Base-by-base conservation (phyloP, 2,113 vertebrate species). In the Lasiurus borealis region DNA sequence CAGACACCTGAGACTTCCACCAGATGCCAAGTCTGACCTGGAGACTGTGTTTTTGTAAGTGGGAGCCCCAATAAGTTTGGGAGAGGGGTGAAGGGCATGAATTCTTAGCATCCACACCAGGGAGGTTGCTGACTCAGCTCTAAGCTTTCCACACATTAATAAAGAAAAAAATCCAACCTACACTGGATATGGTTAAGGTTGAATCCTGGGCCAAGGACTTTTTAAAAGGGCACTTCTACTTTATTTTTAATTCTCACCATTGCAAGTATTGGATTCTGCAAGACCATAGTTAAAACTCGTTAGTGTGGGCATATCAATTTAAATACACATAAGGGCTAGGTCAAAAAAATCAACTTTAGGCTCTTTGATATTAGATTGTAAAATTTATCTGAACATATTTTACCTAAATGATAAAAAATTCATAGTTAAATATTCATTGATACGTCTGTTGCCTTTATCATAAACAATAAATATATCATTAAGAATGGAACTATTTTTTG, bases 331-430 rank as follows among this genome's bases (percentile, higher is more conserved):
- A 80, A 85, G 19, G 21, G 40, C 62, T 81, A 94, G 29, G 54
- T 34, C 0, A 14, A 73, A 87, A 90, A 76, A 64, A 57, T 34
- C 66, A 69, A 72, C 64, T 69, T 88, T 21, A 14, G 40, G 9
- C 18, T 68, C 40, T 91, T 11, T 78, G 73, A 52, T 54, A 85
- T 40, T 75, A 83, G 93, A 64, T 83, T 90, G n/a, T n/a, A 73
- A 75, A 89, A 77, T 64, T 88, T 69, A 64, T 36, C 50, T 52
- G 34, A 80, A 83, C 21, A 80, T 34, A n/a, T 73, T 40, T 40
- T 40, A 40, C 2, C 10, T 36, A 72, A 93, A 68, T 85, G 36
- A 46, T 11, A 62, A 62, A 27, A 62, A 62, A 19, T 62, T 62
- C 25, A 59, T 8, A 57, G 76, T 46, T 69, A 85, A 36, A 4